These are phyloP conservation scores for Cyprinodon brontotheroides DNA, from an alignment of 2,113 vertebrate species.

Conservation along the genomic window DNA sequence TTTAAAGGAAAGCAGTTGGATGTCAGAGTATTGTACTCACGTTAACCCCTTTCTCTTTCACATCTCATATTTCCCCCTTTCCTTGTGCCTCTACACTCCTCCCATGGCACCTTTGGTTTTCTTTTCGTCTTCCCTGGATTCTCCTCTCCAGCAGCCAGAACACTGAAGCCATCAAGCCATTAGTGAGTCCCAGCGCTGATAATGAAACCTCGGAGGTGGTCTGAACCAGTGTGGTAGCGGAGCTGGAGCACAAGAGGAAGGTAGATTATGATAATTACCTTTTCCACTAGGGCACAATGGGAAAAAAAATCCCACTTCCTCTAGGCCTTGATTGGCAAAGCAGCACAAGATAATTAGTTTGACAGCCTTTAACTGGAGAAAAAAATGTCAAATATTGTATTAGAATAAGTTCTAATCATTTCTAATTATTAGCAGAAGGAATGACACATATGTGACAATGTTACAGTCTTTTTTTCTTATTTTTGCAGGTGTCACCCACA, in stretches of 20 bases:
- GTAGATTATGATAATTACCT: slow-evolving; percentile 77
- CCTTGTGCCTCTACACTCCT: background rate
- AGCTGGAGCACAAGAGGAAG: slow-evolving; percentile 64
- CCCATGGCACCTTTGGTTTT: background rate
- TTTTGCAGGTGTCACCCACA: slow-evolving; percentile 24
- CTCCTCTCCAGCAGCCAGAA: slow-evolving; percentile 56
- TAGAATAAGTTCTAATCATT: slow-evolving; percentile 27
- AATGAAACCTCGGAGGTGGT: slow-evolving; percentile 77
- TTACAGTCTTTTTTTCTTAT: slow-evolving; percentile 25
- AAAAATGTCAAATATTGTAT: slow-evolving; percentile 24
- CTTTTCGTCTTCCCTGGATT: slow-evolving; percentile 23
- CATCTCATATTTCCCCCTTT: slow-evolving; percentile 23
- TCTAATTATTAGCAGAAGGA: slow-evolving; percentile 29
- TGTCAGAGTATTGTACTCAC: slow-evolving; percentile 51
- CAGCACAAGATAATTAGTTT: slow-evolving; percentile 45
- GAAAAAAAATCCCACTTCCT: slow-evolving; percentile 56
- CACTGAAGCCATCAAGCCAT: slow-evolving; percentile 59
- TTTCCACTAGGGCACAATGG: slow-evolving; percentile 48
- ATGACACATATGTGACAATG: slow-evolving; percentile 5
- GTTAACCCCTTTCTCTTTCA: slow-evolving; percentile 60
- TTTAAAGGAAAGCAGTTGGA: slow-evolving; percentile 42
- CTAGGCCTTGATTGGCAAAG: slow-evolving; percentile 39
- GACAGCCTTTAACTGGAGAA: slow-evolving; percentile 26
- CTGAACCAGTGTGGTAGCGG: slow-evolving; percentile 59
- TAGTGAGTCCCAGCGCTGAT: slow-evolving; percentile 71